A percentile compares a stretch with the other conserved stretches of the same genome.
phyloP scores from a whole-genome alignment of 2,888 invertebrate species.

The Allophyes oxyacanthae region DNA sequence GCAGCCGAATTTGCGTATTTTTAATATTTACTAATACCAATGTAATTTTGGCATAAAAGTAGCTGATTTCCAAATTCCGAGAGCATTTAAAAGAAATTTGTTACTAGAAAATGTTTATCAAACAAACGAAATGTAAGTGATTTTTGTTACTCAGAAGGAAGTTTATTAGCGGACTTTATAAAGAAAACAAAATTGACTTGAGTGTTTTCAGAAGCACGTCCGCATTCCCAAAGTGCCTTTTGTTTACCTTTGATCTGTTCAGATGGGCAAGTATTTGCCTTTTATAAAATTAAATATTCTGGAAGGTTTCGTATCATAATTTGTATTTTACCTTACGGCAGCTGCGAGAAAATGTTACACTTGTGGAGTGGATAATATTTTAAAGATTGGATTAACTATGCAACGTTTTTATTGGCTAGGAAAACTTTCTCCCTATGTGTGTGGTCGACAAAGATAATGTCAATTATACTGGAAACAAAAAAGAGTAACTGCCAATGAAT shows the following conservation, averaged over 20 bases:
- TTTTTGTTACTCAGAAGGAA: constrained; percentile 8
- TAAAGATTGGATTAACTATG: no score
- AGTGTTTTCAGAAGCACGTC: constrained; percentile 20
- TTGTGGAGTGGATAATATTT: no score
- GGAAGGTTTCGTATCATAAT: neutral
- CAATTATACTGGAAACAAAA: no score
- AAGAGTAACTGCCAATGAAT: no score
- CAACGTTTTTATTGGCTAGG: no score
- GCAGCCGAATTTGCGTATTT: no score
- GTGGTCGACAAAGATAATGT: no score
- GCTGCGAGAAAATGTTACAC: no score
- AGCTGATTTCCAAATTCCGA: neutral
- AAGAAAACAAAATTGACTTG: constrained; percentile 22
- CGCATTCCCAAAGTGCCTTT: constrained; percentile 4
- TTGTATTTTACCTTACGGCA: neutral
- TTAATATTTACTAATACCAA: no score
- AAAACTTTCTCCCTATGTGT: no score
- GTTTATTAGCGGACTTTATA: constrained; percentile 26
- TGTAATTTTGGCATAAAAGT: no score
- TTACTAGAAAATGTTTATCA: neutral
- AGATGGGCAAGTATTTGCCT: constrained; percentile 6
- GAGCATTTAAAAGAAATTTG: neutral
- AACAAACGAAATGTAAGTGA: constrained; percentile 1
- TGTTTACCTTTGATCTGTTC: constrained; percentile 23
- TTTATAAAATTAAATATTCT: neutral